These are phyloP conservation scores for Magallana nippona DNA, from an alignment of 2,888 invertebrate species.

Conservation along the genomic window DNA sequence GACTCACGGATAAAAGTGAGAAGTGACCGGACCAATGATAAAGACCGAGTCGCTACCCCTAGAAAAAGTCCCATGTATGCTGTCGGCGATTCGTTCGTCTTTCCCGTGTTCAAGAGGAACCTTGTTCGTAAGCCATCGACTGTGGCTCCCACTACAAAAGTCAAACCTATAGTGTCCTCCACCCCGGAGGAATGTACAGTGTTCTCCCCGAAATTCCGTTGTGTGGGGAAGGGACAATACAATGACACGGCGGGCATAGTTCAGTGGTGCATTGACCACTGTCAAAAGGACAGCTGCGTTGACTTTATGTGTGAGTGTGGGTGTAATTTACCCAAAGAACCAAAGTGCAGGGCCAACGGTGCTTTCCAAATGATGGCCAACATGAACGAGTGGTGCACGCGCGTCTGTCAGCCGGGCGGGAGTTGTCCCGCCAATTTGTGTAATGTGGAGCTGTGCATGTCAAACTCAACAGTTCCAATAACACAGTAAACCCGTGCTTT, in stretches of 20 bases:
- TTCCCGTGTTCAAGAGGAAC: constrained; percentile 39
- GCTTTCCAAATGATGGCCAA: constrained; percentile 63
- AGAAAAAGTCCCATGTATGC: constrained; percentile 29
- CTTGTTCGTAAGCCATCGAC: not conserved
- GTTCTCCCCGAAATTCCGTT: constrained; percentile 58
- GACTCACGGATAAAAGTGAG: not conserved
- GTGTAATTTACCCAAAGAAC: constrained; percentile 50
- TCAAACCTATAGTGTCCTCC: not conserved
- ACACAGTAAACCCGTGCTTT: no score
- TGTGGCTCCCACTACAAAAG: not conserved
- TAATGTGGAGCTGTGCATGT: constrained; percentile 59
- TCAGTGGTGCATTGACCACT: constrained; percentile 62
- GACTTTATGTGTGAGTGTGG: constrained; percentile 62
- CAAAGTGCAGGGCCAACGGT: constrained; percentile 66
- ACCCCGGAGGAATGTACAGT: constrained; percentile 53
- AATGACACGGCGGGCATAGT: constrained; percentile 60
- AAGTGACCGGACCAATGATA: not conserved
- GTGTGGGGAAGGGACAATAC: constrained; percentile 61
- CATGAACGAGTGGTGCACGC: constrained; percentile 74
- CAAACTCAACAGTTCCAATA: not conserved
- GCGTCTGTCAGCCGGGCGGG: constrained; percentile 67
- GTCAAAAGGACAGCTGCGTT: constrained; percentile 58
- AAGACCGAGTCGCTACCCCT: not conserved
- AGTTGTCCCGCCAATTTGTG: constrained; percentile 67
- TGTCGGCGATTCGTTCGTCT: constrained; percentile 40